phyloP scores from a whole-genome alignment of 1,140 invertebrate species.

The Sycophaga agraensis region DNA sequence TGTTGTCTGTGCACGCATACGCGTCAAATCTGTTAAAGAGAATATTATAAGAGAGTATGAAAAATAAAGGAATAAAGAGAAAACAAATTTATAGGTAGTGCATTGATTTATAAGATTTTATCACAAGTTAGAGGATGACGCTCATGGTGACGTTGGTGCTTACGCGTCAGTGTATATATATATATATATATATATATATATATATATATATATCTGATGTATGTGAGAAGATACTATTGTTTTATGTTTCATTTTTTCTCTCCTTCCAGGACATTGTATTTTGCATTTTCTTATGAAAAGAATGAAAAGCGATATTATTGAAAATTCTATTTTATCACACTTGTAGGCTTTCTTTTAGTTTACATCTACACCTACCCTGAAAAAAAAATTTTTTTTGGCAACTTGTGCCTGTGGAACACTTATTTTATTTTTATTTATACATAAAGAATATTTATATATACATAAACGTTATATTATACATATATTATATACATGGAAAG shows the following conservation, averaged over 20 bases:
- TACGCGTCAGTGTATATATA: constrained; percentile 23
- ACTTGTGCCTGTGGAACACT: constrained; percentile 59
- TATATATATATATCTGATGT: constrained; percentile 11
- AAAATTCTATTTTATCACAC: constrained; percentile 24
- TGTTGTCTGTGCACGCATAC: constrained; percentile 33
- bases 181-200: constrained; percentile 26
- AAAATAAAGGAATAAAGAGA: constrained; percentile 21
- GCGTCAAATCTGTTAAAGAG: neutral
- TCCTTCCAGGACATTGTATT: constrained; percentile 27
- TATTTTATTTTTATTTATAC: constrained; percentile 36
- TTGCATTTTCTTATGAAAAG: constrained; percentile 28
- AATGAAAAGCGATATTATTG: neutral
- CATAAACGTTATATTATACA: constrained; percentile 27
- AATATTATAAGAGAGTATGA: neutral
- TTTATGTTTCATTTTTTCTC: constrained; percentile 32
- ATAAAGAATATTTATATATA: constrained; percentile 32
- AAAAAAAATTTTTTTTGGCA: constrained; percentile 43
- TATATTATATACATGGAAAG: constrained; percentile 24
- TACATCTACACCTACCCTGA: constrained; percentile 3
- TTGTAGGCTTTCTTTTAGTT: constrained; percentile 30
- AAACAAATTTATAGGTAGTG: constrained; percentile 4
- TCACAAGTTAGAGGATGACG: constrained; percentile 22
- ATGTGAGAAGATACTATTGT: constrained; percentile 20
- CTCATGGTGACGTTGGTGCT: constrained; percentile 28
- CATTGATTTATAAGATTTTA: constrained; percentile 6